Evolutionary conservation across 1,140 invertebrate genomes (phyloP).

Genomic region (Drosophila funebris): DNA sequence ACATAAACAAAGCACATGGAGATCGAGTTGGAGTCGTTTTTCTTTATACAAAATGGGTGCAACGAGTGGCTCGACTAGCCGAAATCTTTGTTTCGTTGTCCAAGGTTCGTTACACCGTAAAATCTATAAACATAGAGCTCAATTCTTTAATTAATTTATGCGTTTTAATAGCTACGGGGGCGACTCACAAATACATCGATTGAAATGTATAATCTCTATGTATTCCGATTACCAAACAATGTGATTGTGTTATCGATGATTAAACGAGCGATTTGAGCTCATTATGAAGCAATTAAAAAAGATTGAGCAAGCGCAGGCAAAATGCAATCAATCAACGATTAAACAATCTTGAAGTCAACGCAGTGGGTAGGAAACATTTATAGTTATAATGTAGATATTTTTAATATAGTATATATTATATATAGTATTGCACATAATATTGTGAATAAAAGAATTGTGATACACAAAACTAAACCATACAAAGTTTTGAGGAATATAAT

Average conservation of each 20-base stretch:
- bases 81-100: slow-evolving; percentile 26
- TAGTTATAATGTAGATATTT: no score
- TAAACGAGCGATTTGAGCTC: slow-evolving; percentile 5
- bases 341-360: no score
- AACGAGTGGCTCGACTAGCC: slow-evolving; percentile 31
- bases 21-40: slow-evolving; percentile 38
- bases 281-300: slow-evolving; percentile 13
- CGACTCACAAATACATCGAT: slow-evolving; percentile 6
- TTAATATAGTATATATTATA: no score
- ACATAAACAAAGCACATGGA: slow-evolving; percentile 59
- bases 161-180: slow-evolving; percentile 14
- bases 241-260: slow-evolving; percentile 10
- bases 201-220: slow-evolving; percentile 24
- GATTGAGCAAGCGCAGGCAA: slow-evolving; percentile 24
- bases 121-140: slow-evolving; percentile 25
- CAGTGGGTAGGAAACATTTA: no score
- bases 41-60: slow-evolving; percentile 4
- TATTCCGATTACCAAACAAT: slow-evolving; percentile 8
- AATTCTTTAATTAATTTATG: slow-evolving; percentile 1
- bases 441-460: no score
- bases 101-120: slow-evolving; percentile 28
- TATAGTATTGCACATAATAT: no score
- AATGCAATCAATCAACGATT: slow-evolving; percentile 20
- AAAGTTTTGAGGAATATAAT: no score
- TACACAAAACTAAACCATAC: no score